Percentiles rank a stretch among this genome's conserved stretches.
These are phyloP conservation scores for Mus pahari DNA, from an alignment of 2,113 vertebrate genomes.

Conservation along the genomic window DNA sequence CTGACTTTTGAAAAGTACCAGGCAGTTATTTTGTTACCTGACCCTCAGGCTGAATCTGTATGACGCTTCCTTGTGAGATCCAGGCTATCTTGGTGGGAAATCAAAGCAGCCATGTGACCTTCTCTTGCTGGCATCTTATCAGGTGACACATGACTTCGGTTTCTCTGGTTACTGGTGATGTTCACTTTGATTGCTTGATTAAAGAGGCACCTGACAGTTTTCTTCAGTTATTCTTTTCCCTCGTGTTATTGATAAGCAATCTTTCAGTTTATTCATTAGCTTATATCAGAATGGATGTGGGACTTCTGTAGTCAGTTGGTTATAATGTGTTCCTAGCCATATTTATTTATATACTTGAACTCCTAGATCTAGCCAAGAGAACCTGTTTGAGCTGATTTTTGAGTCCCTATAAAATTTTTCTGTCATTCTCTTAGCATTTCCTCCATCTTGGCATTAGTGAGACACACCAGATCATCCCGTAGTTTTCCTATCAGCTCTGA, in stretches of 20 bases:
- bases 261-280: constrained; percentile 43
- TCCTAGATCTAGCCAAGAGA: neutral
- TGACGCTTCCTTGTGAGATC: constrained; percentile 12
- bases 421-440: neutral
- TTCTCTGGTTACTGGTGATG: neutral
- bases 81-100: constrained; percentile 38
- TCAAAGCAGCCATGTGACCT: neutral
- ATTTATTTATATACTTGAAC: constrained; percentile 39
- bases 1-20: neutral
- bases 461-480: neutral
- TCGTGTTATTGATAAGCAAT: constrained; percentile 56
- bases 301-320: constrained; percentile 20
- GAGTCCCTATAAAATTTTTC: neutral
- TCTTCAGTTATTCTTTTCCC: constrained; percentile 17
- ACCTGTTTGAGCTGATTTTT: neutral
- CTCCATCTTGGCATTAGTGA: constrained; percentile 30
- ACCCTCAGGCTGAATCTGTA: neutral
- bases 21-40: neutral
- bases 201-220: constrained; percentile 41
- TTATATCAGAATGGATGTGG: constrained; percentile 6
- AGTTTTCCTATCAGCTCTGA: neutral
- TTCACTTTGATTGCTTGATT: constrained; percentile 61
- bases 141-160: neutral
- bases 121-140: neutral
- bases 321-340: neutral